Evolutionary conservation across 2,113 vertebrate species (phyloP), one percentile per base, ranked within the genome.

Genomic region (Antennarius striatus): DNA sequence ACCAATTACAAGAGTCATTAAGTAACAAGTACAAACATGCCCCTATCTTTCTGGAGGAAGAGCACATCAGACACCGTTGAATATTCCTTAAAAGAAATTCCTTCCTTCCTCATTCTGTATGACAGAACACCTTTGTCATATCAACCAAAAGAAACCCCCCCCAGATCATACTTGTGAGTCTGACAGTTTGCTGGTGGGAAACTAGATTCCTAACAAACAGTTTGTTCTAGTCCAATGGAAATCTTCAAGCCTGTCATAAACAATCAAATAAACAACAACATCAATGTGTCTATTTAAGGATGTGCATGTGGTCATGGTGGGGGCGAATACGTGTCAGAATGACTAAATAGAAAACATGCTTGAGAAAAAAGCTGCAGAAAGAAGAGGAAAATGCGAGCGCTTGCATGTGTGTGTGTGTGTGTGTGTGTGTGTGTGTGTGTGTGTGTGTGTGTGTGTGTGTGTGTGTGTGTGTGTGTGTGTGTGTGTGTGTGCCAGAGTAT

Each of bases 241-340:
- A 22, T 22, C 22, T 65, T 80, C 58, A 32, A 71, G 62, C 40
- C 46, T 11, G 50, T 79, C 70, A 71, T 36, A 77, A 75, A 64
- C 59, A 68, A 82, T 73, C 56, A 73, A 28, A 56, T 60, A 70
- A 77, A 82, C 56, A 28, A 73, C 62, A 75, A 82, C 78, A 73
- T 70, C 61, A 59, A 10, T 77, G 71, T 40, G 63, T 77, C 63
- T 88, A 77, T 86, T 79, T 82, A 57, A 56, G 64, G 73, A 75
- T 30, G 6, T 22, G 5, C 32, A 10, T 58, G 40, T 28, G 22
- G 52, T 29, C n/a, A 58, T 68, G 64, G 17, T 52, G 2, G 10
- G 28, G 28, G 16, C 42, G 45, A 68, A 62, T n/a, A 42, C 72
- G 47, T 55, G 53, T 49, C 63, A 52, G 72, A 78, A 63, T 42